Conservation (phyloP, 2,888 invertebrate genomes). For the Schrankia costaestrigalis region DNA sequence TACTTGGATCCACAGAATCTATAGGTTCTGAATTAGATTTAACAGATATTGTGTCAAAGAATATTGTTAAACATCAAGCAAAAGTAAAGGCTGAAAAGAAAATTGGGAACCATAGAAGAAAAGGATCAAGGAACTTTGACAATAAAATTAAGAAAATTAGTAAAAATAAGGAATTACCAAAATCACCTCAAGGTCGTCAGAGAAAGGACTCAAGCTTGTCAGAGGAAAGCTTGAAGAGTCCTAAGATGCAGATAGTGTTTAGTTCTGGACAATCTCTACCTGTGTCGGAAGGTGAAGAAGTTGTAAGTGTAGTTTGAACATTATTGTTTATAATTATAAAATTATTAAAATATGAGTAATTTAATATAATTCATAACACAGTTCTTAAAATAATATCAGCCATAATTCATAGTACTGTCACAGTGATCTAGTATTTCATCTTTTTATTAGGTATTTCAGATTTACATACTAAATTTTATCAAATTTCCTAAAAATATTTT, state of each 20-base stretch:
- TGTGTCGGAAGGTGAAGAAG: constrained; percentile 81
- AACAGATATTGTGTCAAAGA: constrained; percentile 46
- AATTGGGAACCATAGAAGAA: constrained; percentile 69
- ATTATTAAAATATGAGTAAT: too few relatives aligned
- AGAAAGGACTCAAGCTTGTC: constrained; percentile 60
- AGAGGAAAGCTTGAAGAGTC: constrained; percentile 62
- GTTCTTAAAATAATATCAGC: too few relatives aligned
- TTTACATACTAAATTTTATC: too few relatives aligned
- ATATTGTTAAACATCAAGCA: constrained; percentile 45
- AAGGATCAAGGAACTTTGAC: constrained; percentile 54
- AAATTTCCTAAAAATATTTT: background rate
- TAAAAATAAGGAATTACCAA: constrained; percentile 52
- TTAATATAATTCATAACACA: too few relatives aligned
- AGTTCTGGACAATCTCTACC: constrained; percentile 78
- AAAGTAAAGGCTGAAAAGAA: constrained; percentile 56
- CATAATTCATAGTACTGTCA: too few relatives aligned
- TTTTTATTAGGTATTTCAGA: too few relatives aligned
- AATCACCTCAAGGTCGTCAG: constrained; percentile 54
- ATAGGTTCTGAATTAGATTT: constrained; percentile 54
- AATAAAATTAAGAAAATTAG: constrained; percentile 47
- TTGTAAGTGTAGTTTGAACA: constrained; percentile 58
- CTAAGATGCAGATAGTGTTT: constrained; percentile 73
- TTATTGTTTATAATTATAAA: background rate
- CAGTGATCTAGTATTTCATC: too few relatives aligned
- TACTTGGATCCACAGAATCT: constrained; percentile 61